Evolutionary conservation across 92 coral and sea anemone species (phyloP).

Genomic region (Porites lobata): DNA sequence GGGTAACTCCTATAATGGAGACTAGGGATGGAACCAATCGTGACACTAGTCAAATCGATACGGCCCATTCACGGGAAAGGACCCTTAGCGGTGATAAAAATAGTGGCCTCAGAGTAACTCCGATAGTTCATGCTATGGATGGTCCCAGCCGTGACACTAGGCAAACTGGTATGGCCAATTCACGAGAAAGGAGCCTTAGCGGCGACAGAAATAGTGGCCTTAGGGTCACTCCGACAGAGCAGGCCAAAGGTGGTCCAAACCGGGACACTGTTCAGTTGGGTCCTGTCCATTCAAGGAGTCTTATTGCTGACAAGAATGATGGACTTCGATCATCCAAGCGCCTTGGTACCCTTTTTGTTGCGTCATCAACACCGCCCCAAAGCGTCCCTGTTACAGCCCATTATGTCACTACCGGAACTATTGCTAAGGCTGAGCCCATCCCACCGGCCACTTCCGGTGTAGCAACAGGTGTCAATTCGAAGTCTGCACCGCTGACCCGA

Average conservation of each 20-base stretch:
- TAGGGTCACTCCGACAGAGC: conserved; percentile 1
- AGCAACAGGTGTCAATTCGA: conserved; percentile 18
- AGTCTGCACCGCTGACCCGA: conserved; percentile 22
- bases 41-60: no score
- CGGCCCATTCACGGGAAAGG: conserved; percentile 13
- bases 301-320: conserved; percentile 31
- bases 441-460: conserved; percentile 12
- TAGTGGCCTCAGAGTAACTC: conserved; percentile 3
- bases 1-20: neutral
- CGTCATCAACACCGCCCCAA: conserved; percentile 31
- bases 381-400: conserved; percentile 49
- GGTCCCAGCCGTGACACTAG: conserved; percentile 23
- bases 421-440: conserved; percentile 15
- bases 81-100: conserved; percentile 15
- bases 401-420: conserved; percentile 39
- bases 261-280: conserved; percentile 12
- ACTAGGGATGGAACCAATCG: conserved; percentile 10
- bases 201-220: conserved; percentile 10
- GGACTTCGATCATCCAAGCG: conserved; percentile 33
- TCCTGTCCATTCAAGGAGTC: conserved; percentile 10
- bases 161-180: neutral
- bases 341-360: conserved; percentile 13
- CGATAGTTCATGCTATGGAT: neutral
- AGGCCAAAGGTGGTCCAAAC: neutral
- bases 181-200: conserved; percentile 44